Evolutionary conservation across 2,797 vertebrate genomes (phyloP), one percentile per base, ranked within the genome.

Genomic region (Anableps anableps): DNA sequence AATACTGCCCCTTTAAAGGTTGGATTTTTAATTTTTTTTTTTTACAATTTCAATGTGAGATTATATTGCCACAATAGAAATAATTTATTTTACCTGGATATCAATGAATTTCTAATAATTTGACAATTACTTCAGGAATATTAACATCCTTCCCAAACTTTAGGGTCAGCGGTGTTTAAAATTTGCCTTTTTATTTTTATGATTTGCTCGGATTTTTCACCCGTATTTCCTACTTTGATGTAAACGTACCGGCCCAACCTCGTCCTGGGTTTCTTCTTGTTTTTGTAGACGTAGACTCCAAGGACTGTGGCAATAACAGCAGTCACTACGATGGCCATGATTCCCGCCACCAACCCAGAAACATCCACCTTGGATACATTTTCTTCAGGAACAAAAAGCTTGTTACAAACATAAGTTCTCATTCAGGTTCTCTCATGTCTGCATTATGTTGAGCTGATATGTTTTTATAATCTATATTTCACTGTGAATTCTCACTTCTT

Each of bases 281-380:
- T 82, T 78, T 93, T 95, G 89, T 92, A 96, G 89, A 77, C 95
- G 90, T 96, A 96, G 83, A 95, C 80, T 55, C 90, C 94, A 77
- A 96, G 83, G 70, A 96, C 94, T 0, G 71, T 58, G 72, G 78
- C 93, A 23, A 96, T 91, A 23, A 91, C 55, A 4, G 74, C 91
- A 3, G 29, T 64, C 72, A 95, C 86, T 0, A 95, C 34, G 4
- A 87, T 0, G 1, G 94, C 95, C 71, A 96, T 0, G 70, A 96
- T 79, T 29, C 96, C 95, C 0, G 95, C 94, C 78, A 94, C 94
- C 88, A 96, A 84, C 16, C 91, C 93, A 0, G 95, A 89, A 80
- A 95, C 85, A n/a, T 96, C 95, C 83, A 96, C 78, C 73, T 1
- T 34, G 41, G 85, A 76, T 0, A 70, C 0, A 8, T 38, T 0